Evolutionary conservation across 2,797 vertebrate genomes (phyloP).

Genomic region (Tauraco hartlaubi): DNA sequence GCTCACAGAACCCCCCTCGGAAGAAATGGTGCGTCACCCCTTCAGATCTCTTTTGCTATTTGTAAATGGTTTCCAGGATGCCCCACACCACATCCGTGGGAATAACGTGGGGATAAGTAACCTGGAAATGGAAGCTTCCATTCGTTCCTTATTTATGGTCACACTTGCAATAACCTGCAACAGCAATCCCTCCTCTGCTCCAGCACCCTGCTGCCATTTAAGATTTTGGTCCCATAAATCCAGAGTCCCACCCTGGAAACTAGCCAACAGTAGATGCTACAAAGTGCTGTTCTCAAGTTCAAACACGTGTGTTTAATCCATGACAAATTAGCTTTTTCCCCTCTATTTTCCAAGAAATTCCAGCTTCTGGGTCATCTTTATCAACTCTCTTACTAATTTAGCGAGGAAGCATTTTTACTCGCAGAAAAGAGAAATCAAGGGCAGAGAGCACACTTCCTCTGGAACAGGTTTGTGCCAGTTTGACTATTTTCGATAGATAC

Average conservation of each 20-base stretch:
- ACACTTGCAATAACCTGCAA: neutral
- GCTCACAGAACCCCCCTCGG: constrained; percentile 85
- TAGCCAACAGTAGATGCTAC: neutral
- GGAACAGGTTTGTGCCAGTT: constrained; percentile 33
- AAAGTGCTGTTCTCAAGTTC: neutral
- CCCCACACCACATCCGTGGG: accelerated
- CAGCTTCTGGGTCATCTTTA: constrained; percentile 45
- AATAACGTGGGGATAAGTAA: neutral
- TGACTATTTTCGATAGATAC: neutral
- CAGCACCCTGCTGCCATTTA: neutral
- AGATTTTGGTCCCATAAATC: neutral
- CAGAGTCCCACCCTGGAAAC: neutral
- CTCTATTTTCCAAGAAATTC: constrained; percentile 33
- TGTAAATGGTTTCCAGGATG: neutral
- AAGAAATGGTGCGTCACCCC: constrained; percentile 84
- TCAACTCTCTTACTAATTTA: constrained; percentile 16
- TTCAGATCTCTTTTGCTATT: neutral
- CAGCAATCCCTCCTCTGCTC: neutral
- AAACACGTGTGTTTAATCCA: neutral
- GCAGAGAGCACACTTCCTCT: constrained; percentile 19
- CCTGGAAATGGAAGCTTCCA: neutral
- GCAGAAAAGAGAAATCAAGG: constrained; percentile 24
- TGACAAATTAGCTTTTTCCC: neutral
- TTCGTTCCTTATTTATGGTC: neutral
- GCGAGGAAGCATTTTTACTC: constrained; percentile 9